Evolutionary conservation across 2,113 vertebrate species (phyloP), one percentile per base, ranked within the genome.

Genomic region (Coryphaenoides rupestris): DNA sequence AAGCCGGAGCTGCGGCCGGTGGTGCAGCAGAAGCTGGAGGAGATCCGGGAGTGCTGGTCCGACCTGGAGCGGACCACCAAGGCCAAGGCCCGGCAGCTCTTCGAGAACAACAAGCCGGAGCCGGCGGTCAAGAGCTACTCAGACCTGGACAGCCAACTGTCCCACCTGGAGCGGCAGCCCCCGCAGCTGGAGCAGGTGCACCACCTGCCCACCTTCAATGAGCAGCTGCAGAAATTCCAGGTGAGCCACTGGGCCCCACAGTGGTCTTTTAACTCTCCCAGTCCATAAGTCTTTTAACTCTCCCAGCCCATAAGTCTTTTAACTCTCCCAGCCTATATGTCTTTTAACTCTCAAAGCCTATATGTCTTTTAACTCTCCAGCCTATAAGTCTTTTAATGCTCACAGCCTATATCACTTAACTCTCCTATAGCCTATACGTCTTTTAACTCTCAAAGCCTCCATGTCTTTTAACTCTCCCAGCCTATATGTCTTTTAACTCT

Each of bases 201-300:
- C 70, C 92, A 94, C 70, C 83, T 94, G 61, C 93, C 94, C 84
- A 94, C 93, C 0, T 94, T 95, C 84, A 95, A 93, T 77, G 93
- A 95, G 63, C 91, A 95, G 68, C 92, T 96, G 47, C 93, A 95
- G 77, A 95, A 93, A 71, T 94, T 95, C 69, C 93, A 97, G 93
- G 95, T 88, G 52, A 73, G 77, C 69, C 17, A 12, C 19, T 40
- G 5, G 49, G 21, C 9, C 1, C 5, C 22, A 22, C 17, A 1
- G 14, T 2, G 3, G 55, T 57, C 55, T 28, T n/a, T n/a, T n/a
- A n/a, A n/a, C n/a, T n/a, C n/a, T n/a, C n/a, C n/a, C n/a, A n/a
- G n/a, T n/a, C n/a, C n/a, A n/a, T n/a, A n/a, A n/a, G n/a, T n/a
- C n/a, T n/a, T n/a, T 21, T 14, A 3, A 22, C 2, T 14, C 21